A percentile compares a stretch with the other conserved stretches of the same genome.
phyloP scores from a whole-genome alignment of 1,140 invertebrate species.

The Panonychus citri region DNA sequence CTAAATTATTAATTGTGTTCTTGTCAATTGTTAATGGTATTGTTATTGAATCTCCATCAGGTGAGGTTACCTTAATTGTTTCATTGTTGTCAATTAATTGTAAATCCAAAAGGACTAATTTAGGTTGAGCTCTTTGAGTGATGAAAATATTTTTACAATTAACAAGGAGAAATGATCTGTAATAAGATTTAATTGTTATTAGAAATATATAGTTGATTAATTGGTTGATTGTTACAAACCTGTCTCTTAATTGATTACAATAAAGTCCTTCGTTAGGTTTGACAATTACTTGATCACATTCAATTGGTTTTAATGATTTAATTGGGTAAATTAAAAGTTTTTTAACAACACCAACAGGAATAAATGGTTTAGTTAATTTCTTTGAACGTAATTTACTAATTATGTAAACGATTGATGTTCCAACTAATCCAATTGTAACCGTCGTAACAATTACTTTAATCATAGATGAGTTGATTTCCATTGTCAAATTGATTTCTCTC shows the following conservation, averaged over 20 bases:
- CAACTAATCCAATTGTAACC: too few species aligned
- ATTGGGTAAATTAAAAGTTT: constrained; percentile 3
- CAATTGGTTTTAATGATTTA: neutral
- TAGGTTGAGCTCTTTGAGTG: too few species aligned
- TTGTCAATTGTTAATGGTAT: neutral
- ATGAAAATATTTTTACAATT: neutral
- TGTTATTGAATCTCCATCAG: neutral
- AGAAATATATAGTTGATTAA: neutral
- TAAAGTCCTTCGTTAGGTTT: neutral
- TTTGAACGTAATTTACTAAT: too few species aligned
- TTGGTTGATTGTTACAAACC: neutral
- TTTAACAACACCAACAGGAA: neutral
- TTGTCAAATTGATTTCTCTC: too few species aligned
- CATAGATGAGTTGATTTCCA: too few species aligned
- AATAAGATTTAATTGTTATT: neutral
- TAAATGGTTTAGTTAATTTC: neutral
- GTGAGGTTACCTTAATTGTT: neutral
- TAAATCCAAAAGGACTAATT: too few species aligned
- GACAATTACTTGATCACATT: neutral
- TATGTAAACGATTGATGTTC: too few species aligned
- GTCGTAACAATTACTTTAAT: too few species aligned
- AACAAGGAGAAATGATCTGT: neutral
- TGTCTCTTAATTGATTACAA: neutral
- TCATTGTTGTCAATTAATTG: neutral
- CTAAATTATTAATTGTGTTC: neutral